These are phyloP conservation scores for Trididemnum nubilum DNA, from an alignment of 23 tunicate species.

Conservation along the genomic window DNA sequence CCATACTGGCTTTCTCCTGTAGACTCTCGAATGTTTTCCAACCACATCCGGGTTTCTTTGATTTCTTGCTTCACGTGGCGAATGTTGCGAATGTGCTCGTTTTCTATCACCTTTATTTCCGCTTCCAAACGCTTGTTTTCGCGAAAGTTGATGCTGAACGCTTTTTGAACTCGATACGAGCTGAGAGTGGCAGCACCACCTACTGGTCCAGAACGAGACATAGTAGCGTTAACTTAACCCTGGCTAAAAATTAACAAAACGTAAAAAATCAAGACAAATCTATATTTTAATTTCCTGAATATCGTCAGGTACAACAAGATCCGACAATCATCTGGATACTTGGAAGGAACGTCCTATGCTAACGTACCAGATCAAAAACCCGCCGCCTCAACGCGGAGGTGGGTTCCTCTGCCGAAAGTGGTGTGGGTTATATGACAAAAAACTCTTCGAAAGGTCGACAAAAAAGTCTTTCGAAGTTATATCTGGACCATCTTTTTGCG, in stretches of 20 bases:
- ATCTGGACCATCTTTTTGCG: too few relatives aligned
- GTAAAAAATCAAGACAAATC: neutral
- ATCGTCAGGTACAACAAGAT: too few relatives aligned
- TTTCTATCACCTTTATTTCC: constrained; percentile 65
- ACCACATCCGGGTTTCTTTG: constrained; percentile 77
- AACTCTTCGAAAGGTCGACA: too few relatives aligned
- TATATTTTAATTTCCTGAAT: too few relatives aligned
- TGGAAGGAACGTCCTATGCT: too few relatives aligned
- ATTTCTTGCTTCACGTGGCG: constrained; percentile 81
- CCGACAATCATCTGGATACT: too few relatives aligned
- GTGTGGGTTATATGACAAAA: too few relatives aligned
- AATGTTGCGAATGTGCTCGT: constrained; percentile 72
- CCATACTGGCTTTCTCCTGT: constrained; percentile 74
- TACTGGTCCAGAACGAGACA: constrained; percentile 60
- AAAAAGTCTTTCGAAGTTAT: too few relatives aligned
- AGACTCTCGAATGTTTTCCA: constrained; percentile 52
- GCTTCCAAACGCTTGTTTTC: constrained; percentile 75
- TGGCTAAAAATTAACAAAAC: neutral
- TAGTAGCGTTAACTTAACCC: neutral
- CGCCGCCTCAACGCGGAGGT: too few relatives aligned
- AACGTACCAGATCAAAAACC: too few relatives aligned
- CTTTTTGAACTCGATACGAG: constrained; percentile 81
- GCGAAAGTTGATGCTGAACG: constrained; percentile 84
- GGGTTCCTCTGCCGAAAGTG: too few relatives aligned
- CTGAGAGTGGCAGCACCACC: constrained; percentile 84